These are phyloP conservation scores for Oconnorella tubifera DNA, from an alignment of 2,888 invertebrate species.

Conservation along the genomic window DNA sequence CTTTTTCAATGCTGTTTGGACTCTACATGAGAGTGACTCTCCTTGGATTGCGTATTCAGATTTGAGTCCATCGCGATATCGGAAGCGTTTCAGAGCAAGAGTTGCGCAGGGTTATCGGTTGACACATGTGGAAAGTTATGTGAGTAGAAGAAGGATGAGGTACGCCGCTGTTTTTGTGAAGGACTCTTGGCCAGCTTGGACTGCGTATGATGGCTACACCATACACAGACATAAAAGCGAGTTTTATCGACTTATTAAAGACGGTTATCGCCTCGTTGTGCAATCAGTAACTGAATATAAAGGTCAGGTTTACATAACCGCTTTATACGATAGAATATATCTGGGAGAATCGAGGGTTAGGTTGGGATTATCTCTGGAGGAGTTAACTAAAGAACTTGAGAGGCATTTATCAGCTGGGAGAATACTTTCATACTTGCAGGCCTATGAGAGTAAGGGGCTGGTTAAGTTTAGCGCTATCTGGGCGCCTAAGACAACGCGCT, in stretches of 20 bases:
- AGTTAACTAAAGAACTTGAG: conserved; percentile 41
- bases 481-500: conserved; percentile 32
- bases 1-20: conserved; percentile 42
- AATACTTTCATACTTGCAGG: conserved; percentile 41
- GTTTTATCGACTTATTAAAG: conserved; percentile 27
- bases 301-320: conserved; percentile 32
- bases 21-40: conserved; percentile 23
- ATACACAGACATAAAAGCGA: conserved; percentile 28
- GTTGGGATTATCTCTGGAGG: conserved; percentile 29
- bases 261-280: conserved; percentile 31
- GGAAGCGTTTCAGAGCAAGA: conserved; percentile 27
- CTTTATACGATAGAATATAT: conserved; percentile 32
- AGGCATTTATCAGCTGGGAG: conserved; percentile 31
- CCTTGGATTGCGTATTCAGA: conserved; percentile 30
- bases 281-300: conserved; percentile 34
- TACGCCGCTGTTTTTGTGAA: conserved; percentile 34
- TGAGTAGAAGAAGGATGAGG: conserved; percentile 25
- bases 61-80: conserved; percentile 28
- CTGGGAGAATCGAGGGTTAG: conserved; percentile 33
- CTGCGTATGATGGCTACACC: conserved; percentile 33
- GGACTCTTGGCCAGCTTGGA: conserved; percentile 34
- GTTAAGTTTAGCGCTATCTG: conserved; percentile 45
- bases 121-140: conserved; percentile 31
- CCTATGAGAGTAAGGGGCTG: conserved; percentile 38
- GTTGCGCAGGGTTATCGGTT: conserved; percentile 34